These are phyloP conservation scores for Pimephales promelas DNA, from an alignment of 2,113 vertebrate genomes.

Conservation along the genomic window DNA sequence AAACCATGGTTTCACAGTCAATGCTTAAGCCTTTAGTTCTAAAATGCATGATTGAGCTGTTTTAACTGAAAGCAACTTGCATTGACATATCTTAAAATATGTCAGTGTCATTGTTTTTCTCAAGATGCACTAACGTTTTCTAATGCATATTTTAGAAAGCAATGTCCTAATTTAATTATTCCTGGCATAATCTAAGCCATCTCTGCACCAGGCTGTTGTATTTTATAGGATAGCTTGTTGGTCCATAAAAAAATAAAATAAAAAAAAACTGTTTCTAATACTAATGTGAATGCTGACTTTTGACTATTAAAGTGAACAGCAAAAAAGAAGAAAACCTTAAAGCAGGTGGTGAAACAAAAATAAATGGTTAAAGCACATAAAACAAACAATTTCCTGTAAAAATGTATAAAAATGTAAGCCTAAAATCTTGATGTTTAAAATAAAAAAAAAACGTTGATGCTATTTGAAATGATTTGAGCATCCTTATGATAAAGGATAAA, in stretches of 20 bases:
- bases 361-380: too few species aligned
- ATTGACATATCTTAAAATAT: too few species aligned
- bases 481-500: neutral
- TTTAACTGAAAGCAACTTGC: too few species aligned
- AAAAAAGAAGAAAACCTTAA: neutral
- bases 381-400: neutral
- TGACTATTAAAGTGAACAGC: neutral
- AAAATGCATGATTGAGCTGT: too few species aligned
- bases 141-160: too few species aligned
- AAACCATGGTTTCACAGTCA: too few species aligned
- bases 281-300: neutral
- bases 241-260: neutral
- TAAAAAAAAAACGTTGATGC: neutral
- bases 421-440: neutral
- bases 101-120: too few species aligned
- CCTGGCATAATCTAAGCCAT: too few species aligned
- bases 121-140: too few species aligned
- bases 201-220: too few species aligned
- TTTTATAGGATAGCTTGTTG: neutral
- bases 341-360: neutral
- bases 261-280: neutral
- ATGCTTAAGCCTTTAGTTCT: too few species aligned
- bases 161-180: too few species aligned
- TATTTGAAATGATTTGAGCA: neutral
- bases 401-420: neutral